Base-by-base conservation (phyloP, 2,797 vertebrate genomes). In the Morelia viridis region DNA sequence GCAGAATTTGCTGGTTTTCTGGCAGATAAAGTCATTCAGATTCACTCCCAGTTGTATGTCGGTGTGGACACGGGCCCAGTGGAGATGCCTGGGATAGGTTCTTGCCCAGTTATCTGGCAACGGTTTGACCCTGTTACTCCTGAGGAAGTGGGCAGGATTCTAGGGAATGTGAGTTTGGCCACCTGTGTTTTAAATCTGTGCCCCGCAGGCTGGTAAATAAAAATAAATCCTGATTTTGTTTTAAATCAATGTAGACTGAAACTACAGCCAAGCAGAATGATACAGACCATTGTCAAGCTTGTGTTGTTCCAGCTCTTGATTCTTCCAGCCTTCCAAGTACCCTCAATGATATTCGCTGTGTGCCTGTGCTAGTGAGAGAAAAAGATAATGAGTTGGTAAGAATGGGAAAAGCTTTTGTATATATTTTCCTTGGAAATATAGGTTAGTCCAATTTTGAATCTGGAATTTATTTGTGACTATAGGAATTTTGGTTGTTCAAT, bases 331-430 rank as follows among this genome's bases (percentile, higher is more conserved):
- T 62, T 17, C 13, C 41, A 80, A n/a, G 3, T 65, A 31, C 15
- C n/a, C 10, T 61, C 41, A 64, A 10, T 41, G 57, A 62, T 41
- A 19, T 90, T 56, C 46, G 2, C 28, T 61, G 26, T 76, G 84
- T 87, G 5, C n/a, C 88, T 26, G 89, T 92, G 57, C 57, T 90
- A 50, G 84, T 92, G 41, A 87, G 57, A 62, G n/a, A 28, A 26
- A 19, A 61, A 64, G 24, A 56, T 35, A 90, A 0, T 19, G 46
- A 7, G 5, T 2, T 5, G 92, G 92, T 92, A 92, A 92, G 88
- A 56, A 57, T 5, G n/a, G 35, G 9, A 15, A 17, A 28, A 0
- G 2, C 0, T 35, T 24, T 4, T 91, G 26, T 10, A 19, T 60
- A 24, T 76, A 17, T 76, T 19, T 53, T 80, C 4, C 19, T 35